Conservation (phyloP, 2,797 vertebrate species). For the Oreonectes daqikongensis region DNA sequence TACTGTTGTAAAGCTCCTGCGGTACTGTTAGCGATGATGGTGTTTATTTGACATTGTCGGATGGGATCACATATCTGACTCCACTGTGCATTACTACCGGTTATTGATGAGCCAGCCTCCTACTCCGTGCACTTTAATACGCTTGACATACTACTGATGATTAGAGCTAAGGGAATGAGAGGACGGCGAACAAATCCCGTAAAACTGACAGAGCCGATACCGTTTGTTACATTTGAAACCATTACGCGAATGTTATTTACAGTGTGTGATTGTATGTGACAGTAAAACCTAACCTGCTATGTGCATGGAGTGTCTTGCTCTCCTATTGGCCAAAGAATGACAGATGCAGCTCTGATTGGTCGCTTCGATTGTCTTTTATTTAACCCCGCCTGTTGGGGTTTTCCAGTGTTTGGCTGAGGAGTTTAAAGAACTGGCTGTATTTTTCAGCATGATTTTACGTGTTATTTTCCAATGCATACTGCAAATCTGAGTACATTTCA, state of each 20-base stretch:
- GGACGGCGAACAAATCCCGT: background rate
- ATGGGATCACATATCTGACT: constrained; percentile 5
- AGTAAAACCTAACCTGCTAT: background rate
- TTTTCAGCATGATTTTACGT: too few species aligned
- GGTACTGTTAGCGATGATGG: constrained; percentile 19
- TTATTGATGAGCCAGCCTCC: constrained; percentile 24
- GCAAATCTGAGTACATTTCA: background rate
- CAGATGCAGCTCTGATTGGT: constrained; percentile 64
- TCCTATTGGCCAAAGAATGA: constrained; percentile 38
- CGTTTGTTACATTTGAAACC: constrained; percentile 6
- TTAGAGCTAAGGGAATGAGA: background rate
- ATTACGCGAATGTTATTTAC: constrained; percentile 45
- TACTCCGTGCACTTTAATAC: constrained; percentile 1
- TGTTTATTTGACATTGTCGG: constrained; percentile 40
- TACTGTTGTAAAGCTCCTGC: constrained; percentile 20
- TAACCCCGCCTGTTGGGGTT: constrained; percentile 68
- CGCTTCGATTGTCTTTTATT: constrained; percentile 31
- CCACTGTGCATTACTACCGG: constrained; percentile 32
- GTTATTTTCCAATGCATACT: too few species aligned
- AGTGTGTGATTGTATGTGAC: constrained; percentile 26
- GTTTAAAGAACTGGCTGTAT: constrained; percentile 20
- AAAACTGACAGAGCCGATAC: background rate
- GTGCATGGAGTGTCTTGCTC: background rate
- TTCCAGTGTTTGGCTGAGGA: constrained; percentile 77
- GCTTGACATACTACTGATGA: background rate